Percentiles rank a stretch among this genome's conserved stretches.
phyloP scores from a whole-genome alignment of 2,113 vertebrate genomes.

The Cinclus cinclus region DNA sequence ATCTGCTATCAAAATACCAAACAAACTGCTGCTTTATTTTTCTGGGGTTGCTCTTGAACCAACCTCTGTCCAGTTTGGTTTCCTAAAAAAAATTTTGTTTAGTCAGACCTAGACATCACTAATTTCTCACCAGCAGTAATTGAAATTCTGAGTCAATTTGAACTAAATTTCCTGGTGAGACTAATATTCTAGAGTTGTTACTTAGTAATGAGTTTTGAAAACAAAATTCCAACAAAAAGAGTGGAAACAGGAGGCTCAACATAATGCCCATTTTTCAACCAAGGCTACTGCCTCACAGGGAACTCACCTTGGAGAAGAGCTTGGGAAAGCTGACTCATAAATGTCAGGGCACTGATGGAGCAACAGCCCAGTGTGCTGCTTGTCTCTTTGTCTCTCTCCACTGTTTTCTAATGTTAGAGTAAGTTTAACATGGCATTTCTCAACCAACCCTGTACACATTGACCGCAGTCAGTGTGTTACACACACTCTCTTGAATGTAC shows the following conservation, averaged over 20 bases:
- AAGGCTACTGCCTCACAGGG: background rate
- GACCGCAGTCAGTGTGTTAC: too few relatives aligned
- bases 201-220: background rate
- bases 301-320: background rate
- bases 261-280: background rate
- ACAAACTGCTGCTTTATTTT: background rate
- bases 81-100: background rate
- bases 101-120: background rate
- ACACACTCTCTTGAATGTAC: background rate
- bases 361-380: background rate
- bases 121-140: background rate
- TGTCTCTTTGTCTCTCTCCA: background rate
- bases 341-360: background rate
- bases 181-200: background rate
- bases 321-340: background rate
- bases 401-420: background rate
- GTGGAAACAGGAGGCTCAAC: background rate
- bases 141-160: background rate
- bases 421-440: background rate
- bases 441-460: background rate
- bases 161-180: background rate
- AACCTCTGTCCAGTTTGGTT: background rate
- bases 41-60: background rate
- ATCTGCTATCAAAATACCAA: background rate
- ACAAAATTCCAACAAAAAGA: background rate